Conservation (phyloP, 2,888 invertebrate genomes). For the Pterostichus niger region DNA sequence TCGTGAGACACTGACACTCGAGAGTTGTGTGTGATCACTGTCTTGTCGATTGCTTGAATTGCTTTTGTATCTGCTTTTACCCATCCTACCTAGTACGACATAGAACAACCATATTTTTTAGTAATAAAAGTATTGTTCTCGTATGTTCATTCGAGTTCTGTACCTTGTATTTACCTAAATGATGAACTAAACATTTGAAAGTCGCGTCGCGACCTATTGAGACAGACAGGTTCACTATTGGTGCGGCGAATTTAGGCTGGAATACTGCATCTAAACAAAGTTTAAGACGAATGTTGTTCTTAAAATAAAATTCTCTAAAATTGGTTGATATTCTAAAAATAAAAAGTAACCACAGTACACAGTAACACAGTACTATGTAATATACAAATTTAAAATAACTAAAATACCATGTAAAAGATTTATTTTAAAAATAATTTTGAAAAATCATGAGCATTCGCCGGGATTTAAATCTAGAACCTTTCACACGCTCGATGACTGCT, state of each 20-base stretch:
- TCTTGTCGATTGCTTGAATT: conserved; percentile 81
- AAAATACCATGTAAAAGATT: no score
- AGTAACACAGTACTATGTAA: no score
- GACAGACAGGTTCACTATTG: conserved; percentile 79
- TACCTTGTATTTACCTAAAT: conserved; percentile 80
- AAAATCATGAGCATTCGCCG: no score
- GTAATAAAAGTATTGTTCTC: background rate
- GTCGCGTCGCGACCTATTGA: conserved; percentile 80
- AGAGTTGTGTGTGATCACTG: conserved; percentile 81
- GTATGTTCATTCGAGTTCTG: background rate
- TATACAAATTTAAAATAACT: no score
- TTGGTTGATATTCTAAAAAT: no score
- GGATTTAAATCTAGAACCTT: no score
- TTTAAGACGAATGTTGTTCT: background rate
- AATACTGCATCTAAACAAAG: conserved; percentile 75
- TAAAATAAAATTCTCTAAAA: background rate
- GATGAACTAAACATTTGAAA: conserved; percentile 79
- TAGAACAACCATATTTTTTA: background rate
- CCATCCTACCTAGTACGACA: conserved; percentile 79
- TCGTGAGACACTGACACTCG: conserved; percentile 80
- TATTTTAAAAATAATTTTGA: no score
- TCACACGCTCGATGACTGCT: no score
- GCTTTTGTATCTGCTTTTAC: conserved; percentile 81
- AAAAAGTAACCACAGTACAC: no score
- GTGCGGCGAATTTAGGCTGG: conserved; percentile 79